These are phyloP conservation scores for Venustaconcha ellipsiformis DNA, from an alignment of 1,140 invertebrate genomes.

Conservation along the genomic window DNA sequence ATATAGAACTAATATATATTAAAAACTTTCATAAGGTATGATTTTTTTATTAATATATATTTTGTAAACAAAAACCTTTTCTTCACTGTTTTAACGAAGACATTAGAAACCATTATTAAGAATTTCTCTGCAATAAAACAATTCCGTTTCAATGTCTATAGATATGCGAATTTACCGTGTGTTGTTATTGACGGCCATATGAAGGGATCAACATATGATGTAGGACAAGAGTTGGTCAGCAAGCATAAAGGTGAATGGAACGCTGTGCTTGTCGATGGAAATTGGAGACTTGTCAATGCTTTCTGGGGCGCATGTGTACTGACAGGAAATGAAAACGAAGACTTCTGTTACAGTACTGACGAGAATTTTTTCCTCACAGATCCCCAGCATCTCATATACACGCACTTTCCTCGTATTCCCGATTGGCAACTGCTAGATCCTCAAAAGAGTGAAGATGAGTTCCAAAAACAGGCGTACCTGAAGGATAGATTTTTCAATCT, in stretches of 20 bases:
- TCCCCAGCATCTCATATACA: constrained; percentile 71
- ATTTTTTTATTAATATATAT: no score
- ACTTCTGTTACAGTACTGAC: constrained; percentile 54
- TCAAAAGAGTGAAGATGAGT: constrained; percentile 42
- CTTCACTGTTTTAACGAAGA: no score
- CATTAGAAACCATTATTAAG: not conserved
- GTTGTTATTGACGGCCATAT: constrained; percentile 54
- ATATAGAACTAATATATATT: no score
- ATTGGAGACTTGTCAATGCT: constrained; percentile 55
- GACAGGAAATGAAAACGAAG: constrained; percentile 32
- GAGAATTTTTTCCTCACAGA: constrained; percentile 72
- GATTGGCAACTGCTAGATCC: constrained; percentile 53
- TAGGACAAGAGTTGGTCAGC: constrained; percentile 50
- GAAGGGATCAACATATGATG: constrained; percentile 58
- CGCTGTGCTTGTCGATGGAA: constrained; percentile 51
- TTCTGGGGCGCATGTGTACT: constrained; percentile 59
- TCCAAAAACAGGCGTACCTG: constrained; percentile 51
- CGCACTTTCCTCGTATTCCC: constrained; percentile 70
- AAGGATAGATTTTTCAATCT: constrained; percentile 58
- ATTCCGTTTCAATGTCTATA: constrained; percentile 18
- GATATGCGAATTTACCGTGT: constrained; percentile 50
- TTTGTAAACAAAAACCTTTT: no score
- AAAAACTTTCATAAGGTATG: no score
- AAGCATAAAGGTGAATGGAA: constrained; percentile 60
- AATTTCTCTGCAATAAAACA: not conserved